Base-by-base conservation (phyloP, 2,797 vertebrate species). In the Alosa sapidissima region DNA sequence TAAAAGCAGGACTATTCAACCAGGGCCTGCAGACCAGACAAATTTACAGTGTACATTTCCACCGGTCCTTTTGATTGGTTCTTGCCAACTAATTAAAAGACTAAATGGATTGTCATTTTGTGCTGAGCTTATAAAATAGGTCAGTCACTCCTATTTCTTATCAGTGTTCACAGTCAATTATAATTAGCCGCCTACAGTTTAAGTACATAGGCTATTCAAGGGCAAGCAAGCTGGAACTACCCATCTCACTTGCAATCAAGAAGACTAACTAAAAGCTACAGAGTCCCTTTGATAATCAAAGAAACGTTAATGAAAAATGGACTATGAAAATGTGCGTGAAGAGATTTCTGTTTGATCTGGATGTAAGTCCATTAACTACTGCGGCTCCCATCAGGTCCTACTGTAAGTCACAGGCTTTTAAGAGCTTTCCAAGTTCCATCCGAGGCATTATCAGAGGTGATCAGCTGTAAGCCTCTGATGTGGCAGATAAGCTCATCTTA, bases 91-190 rank as follows among this genome's bases (percentile, higher is more conserved):
- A 62, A 72, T 72, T 72, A 36, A 36, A 36, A 72, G 33, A 41
- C 65, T 11, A 72, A 72, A 72, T 72, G 65, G 11, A 33, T 41
- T 36, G 65, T 36, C 62, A 41, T 72, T 72, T 72, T 72, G 65
- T 36, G 36, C 33, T 72, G 65, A 33, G 33, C 28, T 36, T 41
- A 13, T 5, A 41, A 72, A 72, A 36, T 36, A 72, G 65, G 65
- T 36, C 33, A 72, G 65, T 41, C 65, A 16, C 65, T 72, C 24
- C 24, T 72, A 41, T 36, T 72, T 72, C 65, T 72, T 72, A 72
- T 41, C 65, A 36, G 28, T 36, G 65, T 16, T 72, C 65, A 72
- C 65, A 41, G 65, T 14, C 33, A 36, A 36, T 72, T 72, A 72
- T 72, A 72, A 72, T 72, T 72, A 36, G 33, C 28, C 2, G 33